A percentile compares a stretch with the other conserved stretches of the same genome.
Evolutionary conservation across 2,113 vertebrate species (phyloP).

Genomic region (Larimichthys polyactis): DNA sequence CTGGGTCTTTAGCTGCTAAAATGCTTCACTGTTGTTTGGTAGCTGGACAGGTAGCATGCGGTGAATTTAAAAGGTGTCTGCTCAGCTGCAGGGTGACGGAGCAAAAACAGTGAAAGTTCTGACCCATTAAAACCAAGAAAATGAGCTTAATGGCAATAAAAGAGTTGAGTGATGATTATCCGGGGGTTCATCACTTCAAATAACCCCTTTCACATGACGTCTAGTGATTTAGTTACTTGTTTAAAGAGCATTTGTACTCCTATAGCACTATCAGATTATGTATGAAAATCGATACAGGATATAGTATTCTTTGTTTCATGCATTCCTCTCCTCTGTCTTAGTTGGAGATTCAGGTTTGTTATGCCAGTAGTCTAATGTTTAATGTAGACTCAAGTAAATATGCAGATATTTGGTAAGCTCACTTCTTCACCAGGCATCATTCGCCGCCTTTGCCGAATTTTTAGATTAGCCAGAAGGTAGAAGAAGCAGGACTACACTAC

Average conservation of each 20-base stretch:
- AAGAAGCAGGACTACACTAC: too few relatives aligned
- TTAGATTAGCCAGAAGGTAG: too few relatives aligned
- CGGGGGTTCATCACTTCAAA: background rate
- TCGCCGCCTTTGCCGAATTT: too few relatives aligned
- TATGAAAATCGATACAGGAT: too few relatives aligned
- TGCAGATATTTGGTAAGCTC: background rate
- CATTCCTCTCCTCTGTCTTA: background rate
- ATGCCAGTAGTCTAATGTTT: background rate
- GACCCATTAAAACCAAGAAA: background rate
- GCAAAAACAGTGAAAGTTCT: background rate
- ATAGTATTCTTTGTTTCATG: background rate
- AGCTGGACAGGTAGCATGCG: background rate
- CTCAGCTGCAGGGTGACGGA: background rate
- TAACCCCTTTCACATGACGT: background rate
- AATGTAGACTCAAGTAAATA: background rate
- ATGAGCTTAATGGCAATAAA: background rate
- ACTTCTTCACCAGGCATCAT: too few relatives aligned
- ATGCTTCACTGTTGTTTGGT: background rate
- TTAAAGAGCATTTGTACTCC: background rate
- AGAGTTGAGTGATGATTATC: background rate
- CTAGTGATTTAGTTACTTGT: background rate
- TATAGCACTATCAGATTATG: too few relatives aligned
- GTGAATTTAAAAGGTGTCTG: background rate
- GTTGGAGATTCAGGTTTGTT: background rate
- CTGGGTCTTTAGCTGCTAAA: background rate